A percentile compares a stretch with the other conserved stretches of the same genome.
Evolutionary conservation across 2,113 vertebrate species (phyloP).

Genomic region (Malurus cyaneus): DNA sequence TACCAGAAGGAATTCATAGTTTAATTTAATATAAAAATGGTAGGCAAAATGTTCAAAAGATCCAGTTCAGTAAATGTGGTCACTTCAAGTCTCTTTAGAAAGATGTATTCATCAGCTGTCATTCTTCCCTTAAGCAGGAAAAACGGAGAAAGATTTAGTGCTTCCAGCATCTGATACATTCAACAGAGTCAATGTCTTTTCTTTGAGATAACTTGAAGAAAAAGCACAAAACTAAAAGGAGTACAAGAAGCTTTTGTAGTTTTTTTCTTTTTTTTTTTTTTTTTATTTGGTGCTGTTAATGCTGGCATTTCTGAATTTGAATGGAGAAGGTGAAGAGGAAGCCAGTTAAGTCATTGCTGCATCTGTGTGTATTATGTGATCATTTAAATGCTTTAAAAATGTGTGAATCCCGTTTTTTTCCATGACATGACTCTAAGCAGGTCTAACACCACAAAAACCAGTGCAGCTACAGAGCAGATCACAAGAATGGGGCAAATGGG

Average conservation of each 20-base stretch:
- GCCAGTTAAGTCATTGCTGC: not conserved
- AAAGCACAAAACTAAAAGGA: not conserved
- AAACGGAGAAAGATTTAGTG: not conserved
- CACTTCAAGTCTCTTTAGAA: not conserved
- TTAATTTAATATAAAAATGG: not conserved
- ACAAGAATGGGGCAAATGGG: not conserved
- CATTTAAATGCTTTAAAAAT: not conserved
- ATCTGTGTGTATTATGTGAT: not conserved
- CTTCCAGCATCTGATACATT: not conserved
- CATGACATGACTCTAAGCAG: not conserved
- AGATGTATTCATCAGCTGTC: not conserved
- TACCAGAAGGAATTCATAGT: not conserved
- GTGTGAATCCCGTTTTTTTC: not conserved
- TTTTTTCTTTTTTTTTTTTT: not conserved
- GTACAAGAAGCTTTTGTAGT: not conserved
- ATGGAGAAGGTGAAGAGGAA: not conserved
- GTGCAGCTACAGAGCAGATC: not conserved
- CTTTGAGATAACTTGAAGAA: not conserved
- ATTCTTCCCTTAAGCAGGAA: not conserved
- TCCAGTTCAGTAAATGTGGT: not conserved
- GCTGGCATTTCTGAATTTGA: not conserved
- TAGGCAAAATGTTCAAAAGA: conserved; percentile 4
- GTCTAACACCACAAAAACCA: not conserved
- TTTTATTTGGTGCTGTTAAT: not conserved
- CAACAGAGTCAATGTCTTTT: not conserved